Evolutionary conservation across 2,113 vertebrate genomes (phyloP).

Genomic region (Amphiprion ocellaris): DNA sequence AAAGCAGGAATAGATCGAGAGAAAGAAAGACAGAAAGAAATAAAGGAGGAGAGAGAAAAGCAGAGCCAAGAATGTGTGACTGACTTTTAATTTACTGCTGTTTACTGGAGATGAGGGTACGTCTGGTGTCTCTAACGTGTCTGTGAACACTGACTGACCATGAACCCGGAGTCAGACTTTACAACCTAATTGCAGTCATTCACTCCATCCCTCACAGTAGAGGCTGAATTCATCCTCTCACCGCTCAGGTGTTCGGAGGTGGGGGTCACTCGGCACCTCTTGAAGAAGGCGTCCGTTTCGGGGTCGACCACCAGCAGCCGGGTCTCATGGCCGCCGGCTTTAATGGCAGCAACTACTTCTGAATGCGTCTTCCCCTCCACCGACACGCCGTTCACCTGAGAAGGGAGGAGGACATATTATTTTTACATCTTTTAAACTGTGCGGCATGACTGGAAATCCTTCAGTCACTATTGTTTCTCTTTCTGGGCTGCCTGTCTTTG

Average conservation of each 20-base stretch:
- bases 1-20: conserved; percentile 4
- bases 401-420: not conserved
- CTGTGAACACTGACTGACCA: not conserved
- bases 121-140: not conserved
- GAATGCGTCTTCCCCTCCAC: conserved; percentile 92
- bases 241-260: conserved; percentile 87
- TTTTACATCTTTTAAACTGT: not conserved
- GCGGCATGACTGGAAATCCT: not conserved
- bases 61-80: not conserved
- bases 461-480: not conserved
- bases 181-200: conserved; percentile 19
- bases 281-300: conserved; percentile 93
- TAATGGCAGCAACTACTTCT: conserved; percentile 91
- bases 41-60: not conserved
- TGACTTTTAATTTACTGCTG: conserved; percentile 26
- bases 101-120: not conserved
- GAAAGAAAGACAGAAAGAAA: conserved; percentile 8
- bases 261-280: conserved; percentile 90
- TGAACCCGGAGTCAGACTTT: conserved; percentile 11
- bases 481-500: conserved; percentile 48
- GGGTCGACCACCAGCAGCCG: conserved; percentile 93
- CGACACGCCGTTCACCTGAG: conserved; percentile 90
- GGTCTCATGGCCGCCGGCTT: conserved; percentile 85
- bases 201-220: not conserved
- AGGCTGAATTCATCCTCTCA: conserved; percentile 67